phyloP scores from a whole-genome alignment of 2,113 vertebrate species.

The Passer montanus region DNA sequence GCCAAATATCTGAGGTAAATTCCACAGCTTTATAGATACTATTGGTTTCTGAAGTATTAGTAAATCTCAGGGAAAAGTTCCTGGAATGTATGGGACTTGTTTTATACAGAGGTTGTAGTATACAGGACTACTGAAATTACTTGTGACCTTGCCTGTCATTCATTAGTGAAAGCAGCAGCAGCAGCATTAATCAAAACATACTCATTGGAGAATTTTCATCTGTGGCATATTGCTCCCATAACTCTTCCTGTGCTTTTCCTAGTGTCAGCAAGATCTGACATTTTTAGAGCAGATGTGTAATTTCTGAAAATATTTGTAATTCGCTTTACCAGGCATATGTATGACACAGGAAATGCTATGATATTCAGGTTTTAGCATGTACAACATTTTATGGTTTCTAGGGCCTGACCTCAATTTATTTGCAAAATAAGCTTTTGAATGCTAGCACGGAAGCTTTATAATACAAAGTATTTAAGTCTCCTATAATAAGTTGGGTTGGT shows the following conservation, averaged over 20 bases:
- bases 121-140: not conserved
- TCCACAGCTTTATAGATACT: not conserved
- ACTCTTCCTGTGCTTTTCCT: slow-evolving; percentile 12
- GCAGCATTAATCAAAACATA: not conserved
- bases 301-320: slow-evolving; percentile 44
- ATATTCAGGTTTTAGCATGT: not conserved
- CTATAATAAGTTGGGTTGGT: not conserved
- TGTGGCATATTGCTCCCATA: not conserved
- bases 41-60: not conserved
- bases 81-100: not conserved
- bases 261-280: slow-evolving; percentile 5
- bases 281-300: slow-evolving; percentile 33
- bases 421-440: not conserved
- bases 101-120: not conserved
- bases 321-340: not conserved
- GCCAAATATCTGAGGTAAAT: not conserved
- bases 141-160: slow-evolving; percentile 36
- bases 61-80: not conserved
- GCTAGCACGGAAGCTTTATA: not conserved
- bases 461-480: not conserved
- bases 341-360: not conserved
- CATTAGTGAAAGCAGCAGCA: not conserved
- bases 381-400: not conserved
- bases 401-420: not conserved
- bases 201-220: slow-evolving; percentile 15